Conservation (phyloP, 2,888 invertebrate species). For the Lithophane semibrunnea region DNA sequence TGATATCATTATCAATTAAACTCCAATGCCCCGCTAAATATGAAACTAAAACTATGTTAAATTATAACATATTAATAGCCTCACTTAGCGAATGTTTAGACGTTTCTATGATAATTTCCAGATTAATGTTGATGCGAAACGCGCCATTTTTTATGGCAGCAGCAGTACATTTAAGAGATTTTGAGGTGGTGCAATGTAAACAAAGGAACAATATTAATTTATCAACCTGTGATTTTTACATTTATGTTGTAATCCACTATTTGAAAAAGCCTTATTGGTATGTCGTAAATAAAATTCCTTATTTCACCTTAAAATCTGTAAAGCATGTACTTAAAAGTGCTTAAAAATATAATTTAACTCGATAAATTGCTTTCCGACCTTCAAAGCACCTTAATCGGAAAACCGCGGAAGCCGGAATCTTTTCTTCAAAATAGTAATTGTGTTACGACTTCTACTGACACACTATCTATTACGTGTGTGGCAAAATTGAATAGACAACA, state of each 20-base stretch:
- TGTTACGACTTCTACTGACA: conserved; percentile 44
- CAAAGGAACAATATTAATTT: neutral
- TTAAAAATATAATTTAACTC: neutral
- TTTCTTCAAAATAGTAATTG: conserved; percentile 54
- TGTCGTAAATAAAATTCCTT: neutral
- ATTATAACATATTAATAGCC: conserved; percentile 61
- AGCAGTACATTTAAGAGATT: no score
- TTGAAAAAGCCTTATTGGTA: neutral
- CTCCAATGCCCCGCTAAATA: conserved; percentile 67
- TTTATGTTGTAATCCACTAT: neutral
- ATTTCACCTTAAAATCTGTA: neutral
- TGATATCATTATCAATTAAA: conserved; percentile 77
- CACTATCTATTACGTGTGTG: conserved; percentile 54
- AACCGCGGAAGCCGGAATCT: conserved; percentile 22
- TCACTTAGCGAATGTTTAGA: conserved; percentile 43
- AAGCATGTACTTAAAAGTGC: neutral
- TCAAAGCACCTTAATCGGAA: conserved; percentile 18
- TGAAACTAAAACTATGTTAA: conserved; percentile 64
- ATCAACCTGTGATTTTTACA: neutral
- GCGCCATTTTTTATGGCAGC: neutral
- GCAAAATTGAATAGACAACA: conserved; percentile 70
- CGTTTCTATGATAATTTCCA: conserved; percentile 17
- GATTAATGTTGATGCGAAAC: conserved; percentile 7
- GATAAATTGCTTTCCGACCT: neutral
- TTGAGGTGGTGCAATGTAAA: neutral